A percentile compares a stretch with the other conserved stretches of the same genome.
Evolutionary conservation across 2,797 vertebrate species (phyloP).

Genomic region (Naso thynnoides): DNA sequence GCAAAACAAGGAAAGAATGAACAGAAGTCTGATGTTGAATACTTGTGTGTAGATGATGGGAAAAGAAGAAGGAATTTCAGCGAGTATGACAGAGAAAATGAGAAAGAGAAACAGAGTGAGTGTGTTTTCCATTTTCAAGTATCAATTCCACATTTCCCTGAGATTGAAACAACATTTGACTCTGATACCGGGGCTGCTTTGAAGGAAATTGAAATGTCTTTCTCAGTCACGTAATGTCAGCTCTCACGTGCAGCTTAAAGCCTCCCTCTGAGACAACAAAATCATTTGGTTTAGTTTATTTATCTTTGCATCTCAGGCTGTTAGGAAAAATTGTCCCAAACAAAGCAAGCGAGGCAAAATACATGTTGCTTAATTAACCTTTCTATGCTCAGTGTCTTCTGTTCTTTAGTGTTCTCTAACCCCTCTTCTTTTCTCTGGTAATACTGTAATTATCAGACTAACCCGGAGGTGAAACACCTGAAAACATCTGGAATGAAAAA

Average conservation of each 20-base stretch:
- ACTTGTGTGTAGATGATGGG: slow-evolving; percentile 42
- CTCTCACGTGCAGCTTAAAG: slow-evolving; percentile 25
- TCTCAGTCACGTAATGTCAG: slow-evolving; percentile 16
- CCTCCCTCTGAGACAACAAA: slow-evolving; percentile 32
- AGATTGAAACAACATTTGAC: slow-evolving; percentile 47
- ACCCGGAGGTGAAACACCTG: slow-evolving; percentile 14
- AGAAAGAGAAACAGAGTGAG: slow-evolving; percentile 19
- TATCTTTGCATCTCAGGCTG: slow-evolving; percentile 43
- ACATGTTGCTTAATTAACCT: slow-evolving; percentile 55
- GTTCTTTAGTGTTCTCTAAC: slow-evolving; percentile 1
- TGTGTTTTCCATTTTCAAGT: slow-evolving; percentile 53
- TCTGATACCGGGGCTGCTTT: slow-evolving; percentile 42
- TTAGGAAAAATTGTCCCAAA: slow-evolving; percentile 17
- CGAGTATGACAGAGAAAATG: slow-evolving; percentile 24
- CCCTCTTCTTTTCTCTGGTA: background rate
- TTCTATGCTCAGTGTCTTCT: background rate
- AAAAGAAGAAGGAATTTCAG: slow-evolving; percentile 11
- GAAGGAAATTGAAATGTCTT: slow-evolving; percentile 36
- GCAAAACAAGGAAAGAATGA: slow-evolving; percentile 43
- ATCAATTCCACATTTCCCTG: slow-evolving; percentile 39
- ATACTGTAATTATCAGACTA: slow-evolving; percentile 15
- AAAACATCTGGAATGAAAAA: background rate
- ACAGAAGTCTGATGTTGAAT: slow-evolving; percentile 41
- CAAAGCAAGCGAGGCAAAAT: slow-evolving; percentile 36
- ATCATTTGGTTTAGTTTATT: slow-evolving; percentile 46